Evolutionary conservation across 1,140 invertebrate species (phyloP), one percentile per base, ranked within the genome.

Genomic region (Drosophila lowei): DNA sequence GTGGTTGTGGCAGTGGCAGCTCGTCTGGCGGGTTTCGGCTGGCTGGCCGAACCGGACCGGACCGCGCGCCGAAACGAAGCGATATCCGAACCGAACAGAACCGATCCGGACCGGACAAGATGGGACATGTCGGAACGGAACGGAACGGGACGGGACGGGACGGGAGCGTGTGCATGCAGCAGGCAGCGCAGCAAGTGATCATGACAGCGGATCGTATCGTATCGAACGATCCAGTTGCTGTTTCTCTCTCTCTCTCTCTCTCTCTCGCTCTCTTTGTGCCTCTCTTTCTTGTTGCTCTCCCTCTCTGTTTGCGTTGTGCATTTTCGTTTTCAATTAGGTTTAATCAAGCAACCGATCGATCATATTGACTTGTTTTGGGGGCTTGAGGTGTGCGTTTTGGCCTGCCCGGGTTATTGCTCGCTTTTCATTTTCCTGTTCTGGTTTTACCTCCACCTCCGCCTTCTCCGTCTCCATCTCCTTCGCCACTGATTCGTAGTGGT

Each of bases 291-390:
- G 25, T 23, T 48, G 21, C 43, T 16, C 56, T 48, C 34, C 46
- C 58, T 60, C 44, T 57, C 42, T 64, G 43, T 74, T 52, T 74
- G 61, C 52, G 42, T 57, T 77, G 75, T 64, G 83, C 81, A 86
- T 81, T 86, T 85, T 86, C 81, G 81, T 78, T 86, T 88, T 86
- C 81, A 86, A 86, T 86, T 86, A 86, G 81, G 83, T 86, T 86
- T 86, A 86, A 86, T 86, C 81, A 86, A 81, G 73, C 83, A 81
- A 86, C 81, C 81, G 83, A 86, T 86, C 81, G 81, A 86, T 86
- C 81, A 88, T 86, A 86, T 86, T 88, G 83, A 86, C 81, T 86
- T 85, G 83, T 86, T 63, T 74, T 75, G 67, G 73, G 62, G 72
- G 55, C 81, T 86, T 81, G 81, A 86, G 83, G 83, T 88, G 83